Evolutionary conservation across 2,888 invertebrate genomes (phyloP), one percentile per base, ranked within the genome.

Genomic region (Nebria salina): DNA sequence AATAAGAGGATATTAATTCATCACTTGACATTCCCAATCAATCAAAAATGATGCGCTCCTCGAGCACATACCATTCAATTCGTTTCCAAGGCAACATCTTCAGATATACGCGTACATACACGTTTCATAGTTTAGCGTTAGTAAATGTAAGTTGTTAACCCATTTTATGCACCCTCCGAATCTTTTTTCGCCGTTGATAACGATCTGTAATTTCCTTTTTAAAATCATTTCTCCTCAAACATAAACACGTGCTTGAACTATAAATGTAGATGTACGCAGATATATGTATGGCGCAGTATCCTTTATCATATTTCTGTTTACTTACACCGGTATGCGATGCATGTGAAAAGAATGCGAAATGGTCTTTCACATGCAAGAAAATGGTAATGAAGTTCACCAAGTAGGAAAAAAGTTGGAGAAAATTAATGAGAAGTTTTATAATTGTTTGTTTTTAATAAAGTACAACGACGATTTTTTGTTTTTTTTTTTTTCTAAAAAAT

Each of bases 151-250:
- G 34, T 54, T 54, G 54, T 54, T 54, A 54, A 54, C 54, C 54
- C 8, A 54, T 54, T 54, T 54, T 8, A 7, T 54, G 11, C 54
- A 54, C 13, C 11, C 54, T 54, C 54, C 7, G 11, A 5, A 54
- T 70, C 20, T 25, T 70, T 70, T 70, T 70, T 70, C 68, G 70
- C 3, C 3, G 54, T 34, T 75, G 80, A 80, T 80, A 80, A 72
- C 70, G 75, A 80, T 80, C 80, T 75, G 80, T 80, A 80, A 80
- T 80, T 80, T 80, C 80, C 80, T 80, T 54, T 66, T 54, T 9
- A 65, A 80, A 70, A 75, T 80, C 75, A 80, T 80, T 75, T 75
- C 70, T 70, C 11, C 54, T 54, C 77, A 72, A 66, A 65, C 78
- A 25, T 41, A 75, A 64, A 75, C 75, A 80, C 75, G 75, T 75